phyloP scores from a whole-genome alignment of 2,797 vertebrate genomes.

The Pempheris klunzingeri region DNA sequence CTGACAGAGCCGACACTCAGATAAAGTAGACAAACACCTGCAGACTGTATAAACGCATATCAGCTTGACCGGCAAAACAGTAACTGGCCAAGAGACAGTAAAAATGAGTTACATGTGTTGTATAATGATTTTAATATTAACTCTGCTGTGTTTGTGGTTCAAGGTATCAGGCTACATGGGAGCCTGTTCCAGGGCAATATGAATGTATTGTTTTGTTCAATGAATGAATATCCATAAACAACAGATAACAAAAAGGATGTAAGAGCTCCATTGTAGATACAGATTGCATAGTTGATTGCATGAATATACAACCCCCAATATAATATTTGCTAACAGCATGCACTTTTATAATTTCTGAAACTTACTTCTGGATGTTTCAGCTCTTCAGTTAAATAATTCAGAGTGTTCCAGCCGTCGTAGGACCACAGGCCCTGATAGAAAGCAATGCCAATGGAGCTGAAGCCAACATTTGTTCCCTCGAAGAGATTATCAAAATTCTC shows the following conservation, averaged over 20 bases:
- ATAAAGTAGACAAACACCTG: background rate
- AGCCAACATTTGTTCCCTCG: conserved; percentile 77
- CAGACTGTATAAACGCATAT: too few relatives aligned
- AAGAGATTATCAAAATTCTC: conserved; percentile 84
- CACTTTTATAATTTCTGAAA: background rate
- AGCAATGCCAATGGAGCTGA: conserved; percentile 82
- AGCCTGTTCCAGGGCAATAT: background rate
- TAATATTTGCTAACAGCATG: background rate
- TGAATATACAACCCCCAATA: background rate
- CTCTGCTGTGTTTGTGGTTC: background rate
- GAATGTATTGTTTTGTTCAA: too few relatives aligned
- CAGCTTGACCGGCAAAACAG: background rate
- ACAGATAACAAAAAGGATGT: background rate
- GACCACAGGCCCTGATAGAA: conserved; percentile 93
- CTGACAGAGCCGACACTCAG: background rate
- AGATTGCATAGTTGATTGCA: background rate
- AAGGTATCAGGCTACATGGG: too few relatives aligned
- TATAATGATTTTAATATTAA: background rate
- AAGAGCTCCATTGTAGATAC: background rate
- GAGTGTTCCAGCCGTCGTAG: conserved; percentile 91
- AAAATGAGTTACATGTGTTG: too few relatives aligned
- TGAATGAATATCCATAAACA: background rate
- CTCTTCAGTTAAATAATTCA: conserved; percentile 90
- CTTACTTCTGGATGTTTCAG: conserved; percentile 88
- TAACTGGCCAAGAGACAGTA: background rate